Evolutionary conservation across 2,113 vertebrate species (phyloP).

Genomic region (Ahaetulla prasina): DNA sequence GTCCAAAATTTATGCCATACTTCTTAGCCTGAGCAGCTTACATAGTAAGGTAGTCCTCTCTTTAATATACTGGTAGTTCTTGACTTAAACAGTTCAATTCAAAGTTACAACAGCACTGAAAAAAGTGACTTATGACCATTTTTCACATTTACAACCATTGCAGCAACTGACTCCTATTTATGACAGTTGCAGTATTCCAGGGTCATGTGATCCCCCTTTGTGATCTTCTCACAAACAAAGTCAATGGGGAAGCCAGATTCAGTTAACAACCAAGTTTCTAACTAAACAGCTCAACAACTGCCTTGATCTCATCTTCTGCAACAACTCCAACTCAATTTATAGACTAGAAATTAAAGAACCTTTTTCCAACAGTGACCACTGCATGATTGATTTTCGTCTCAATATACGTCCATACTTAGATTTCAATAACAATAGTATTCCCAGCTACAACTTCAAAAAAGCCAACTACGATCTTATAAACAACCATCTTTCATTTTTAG

Average conservation of each 20-base stretch:
- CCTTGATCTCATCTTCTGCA: too few species aligned
- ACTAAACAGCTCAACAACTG: background rate
- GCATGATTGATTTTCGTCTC: too few species aligned
- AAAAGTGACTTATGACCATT: background rate
- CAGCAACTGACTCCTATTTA: background rate
- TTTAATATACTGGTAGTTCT: background rate
- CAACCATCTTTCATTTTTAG: too few species aligned
- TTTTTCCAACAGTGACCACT: too few species aligned
- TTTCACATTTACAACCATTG: background rate
- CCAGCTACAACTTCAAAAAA: too few species aligned
- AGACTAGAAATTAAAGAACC: too few species aligned
- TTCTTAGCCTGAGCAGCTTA: background rate
- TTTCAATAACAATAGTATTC: too few species aligned
- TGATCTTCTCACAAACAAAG: background rate
- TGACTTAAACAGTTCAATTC: background rate
- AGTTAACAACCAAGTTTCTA: background rate
- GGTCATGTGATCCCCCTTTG: background rate
- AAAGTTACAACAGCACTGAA: background rate
- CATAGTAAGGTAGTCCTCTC: background rate
- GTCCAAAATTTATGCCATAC: background rate
- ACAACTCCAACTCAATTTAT: too few species aligned
- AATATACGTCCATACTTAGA: too few species aligned
- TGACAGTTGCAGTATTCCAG: background rate
- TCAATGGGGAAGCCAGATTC: background rate
- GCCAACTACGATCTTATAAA: too few species aligned